Evolutionary conservation across 2,888 invertebrate species (phyloP).

Genomic region (Acanthococcus lagerstroemiae): DNA sequence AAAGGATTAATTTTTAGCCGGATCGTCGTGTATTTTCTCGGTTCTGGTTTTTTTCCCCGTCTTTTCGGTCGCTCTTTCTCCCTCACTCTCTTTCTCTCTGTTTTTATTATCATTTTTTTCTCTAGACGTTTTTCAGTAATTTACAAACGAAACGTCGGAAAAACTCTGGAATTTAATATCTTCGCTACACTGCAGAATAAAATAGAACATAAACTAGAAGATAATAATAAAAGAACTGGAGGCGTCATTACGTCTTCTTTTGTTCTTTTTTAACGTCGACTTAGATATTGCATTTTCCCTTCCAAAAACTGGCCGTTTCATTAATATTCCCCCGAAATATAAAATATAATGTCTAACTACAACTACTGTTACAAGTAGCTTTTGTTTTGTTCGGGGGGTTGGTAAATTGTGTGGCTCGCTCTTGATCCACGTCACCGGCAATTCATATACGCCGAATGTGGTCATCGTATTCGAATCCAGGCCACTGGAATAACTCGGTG

Average conservation of each 20-base stretch:
- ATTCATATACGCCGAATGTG: too few species aligned
- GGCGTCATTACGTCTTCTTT: slow-evolving; percentile 8
- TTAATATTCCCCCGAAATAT: slow-evolving; percentile 23
- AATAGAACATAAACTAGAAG: slow-evolving; percentile 15
- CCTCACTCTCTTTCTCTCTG: not conserved
- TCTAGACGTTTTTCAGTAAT: not conserved
- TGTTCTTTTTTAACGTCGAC: not conserved
- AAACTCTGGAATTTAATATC: slow-evolving; percentile 13
- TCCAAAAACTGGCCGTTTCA: slow-evolving; percentile 18
- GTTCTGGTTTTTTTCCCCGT: too few species aligned
- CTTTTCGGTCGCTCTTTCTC: not conserved
- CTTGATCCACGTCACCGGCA: too few species aligned
- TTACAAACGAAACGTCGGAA: slow-evolving; percentile 11
- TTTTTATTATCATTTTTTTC: not conserved
- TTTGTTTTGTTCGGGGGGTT: slow-evolving; percentile 11
- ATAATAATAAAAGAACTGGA: slow-evolving; percentile 18
- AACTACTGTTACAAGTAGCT: slow-evolving; percentile 5
- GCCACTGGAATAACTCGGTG: too few species aligned
- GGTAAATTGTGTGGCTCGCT: slow-evolving; percentile 1
- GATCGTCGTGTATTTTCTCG: too few species aligned
- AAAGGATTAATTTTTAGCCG: too few species aligned
- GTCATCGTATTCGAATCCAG: too few species aligned
- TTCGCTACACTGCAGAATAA: slow-evolving; percentile 6
- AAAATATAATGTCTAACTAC: slow-evolving; percentile 19
- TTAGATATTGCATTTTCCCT: slow-evolving; percentile 18